Conservation (phyloP, 2,888 invertebrate species). For the Hirtodrosophila cameraria region DNA sequence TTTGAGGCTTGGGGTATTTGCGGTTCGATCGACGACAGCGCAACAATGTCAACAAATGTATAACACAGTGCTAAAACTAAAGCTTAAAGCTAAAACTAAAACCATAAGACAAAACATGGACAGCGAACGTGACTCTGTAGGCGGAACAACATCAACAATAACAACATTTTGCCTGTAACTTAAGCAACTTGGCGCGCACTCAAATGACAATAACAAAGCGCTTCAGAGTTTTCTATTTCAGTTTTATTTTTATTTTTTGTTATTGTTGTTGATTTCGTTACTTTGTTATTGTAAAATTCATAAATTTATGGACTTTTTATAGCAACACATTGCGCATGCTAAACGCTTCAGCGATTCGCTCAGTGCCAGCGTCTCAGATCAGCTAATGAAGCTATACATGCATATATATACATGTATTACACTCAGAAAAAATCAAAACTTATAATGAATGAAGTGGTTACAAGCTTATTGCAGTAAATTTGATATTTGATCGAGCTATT, state of each 20-base stretch:
- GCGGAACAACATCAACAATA: constrained; percentile 22
- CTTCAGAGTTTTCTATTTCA: constrained; percentile 60
- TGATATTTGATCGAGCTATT: too few relatives aligned
- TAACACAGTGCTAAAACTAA: too few relatives aligned
- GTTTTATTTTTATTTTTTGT: constrained; percentile 41
- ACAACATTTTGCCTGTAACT: constrained; percentile 41
- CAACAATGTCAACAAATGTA: constrained; percentile 35
- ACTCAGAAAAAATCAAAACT: too few relatives aligned
- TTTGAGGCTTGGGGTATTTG: constrained; percentile 20
- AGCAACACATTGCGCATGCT: constrained; percentile 51
- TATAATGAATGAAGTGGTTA: too few relatives aligned
- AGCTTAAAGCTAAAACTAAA: neutral
- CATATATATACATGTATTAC: neutral
- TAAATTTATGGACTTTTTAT: constrained; percentile 50
- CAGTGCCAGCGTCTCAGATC: constrained; percentile 43
- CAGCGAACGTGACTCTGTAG: constrained; percentile 45
- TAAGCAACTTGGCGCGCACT: constrained; percentile 50
- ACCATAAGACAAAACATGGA: constrained; percentile 7
- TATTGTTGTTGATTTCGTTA: constrained; percentile 20
- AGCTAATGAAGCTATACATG: constrained; percentile 28
- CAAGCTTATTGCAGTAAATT: too few relatives aligned
- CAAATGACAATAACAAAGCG: constrained; percentile 59
- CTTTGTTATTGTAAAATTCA: constrained; percentile 53
- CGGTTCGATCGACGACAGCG: constrained; percentile 18
- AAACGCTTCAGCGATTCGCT: constrained; percentile 64